phyloP scores from a whole-genome alignment of 2,113 vertebrate genomes.

The Gasterosteus aculeatus region DNA sequence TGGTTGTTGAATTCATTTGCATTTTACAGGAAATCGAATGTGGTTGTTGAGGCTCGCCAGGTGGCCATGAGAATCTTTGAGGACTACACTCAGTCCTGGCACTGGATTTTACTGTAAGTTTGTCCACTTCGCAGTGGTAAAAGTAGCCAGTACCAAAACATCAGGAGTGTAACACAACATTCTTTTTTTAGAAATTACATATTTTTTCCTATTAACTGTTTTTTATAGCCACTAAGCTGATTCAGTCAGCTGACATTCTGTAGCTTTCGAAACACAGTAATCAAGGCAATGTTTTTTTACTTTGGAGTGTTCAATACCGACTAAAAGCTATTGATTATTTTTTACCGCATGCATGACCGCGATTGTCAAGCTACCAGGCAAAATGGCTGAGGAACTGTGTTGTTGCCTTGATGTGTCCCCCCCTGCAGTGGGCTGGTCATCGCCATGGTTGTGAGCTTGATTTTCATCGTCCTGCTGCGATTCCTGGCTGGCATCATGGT shows the following conservation, averaged over 20 bases:
- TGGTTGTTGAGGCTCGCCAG: conserved; percentile 87
- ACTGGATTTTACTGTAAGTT: conserved; percentile 94
- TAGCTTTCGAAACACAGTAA: neutral
- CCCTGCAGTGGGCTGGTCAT: conserved; percentile 87
- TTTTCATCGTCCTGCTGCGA: conserved; percentile 91
- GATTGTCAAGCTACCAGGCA: neutral
- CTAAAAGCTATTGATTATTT: neutral
- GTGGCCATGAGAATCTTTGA: conserved; percentile 96
- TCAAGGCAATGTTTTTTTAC: neutral
- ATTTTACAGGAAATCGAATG: conserved; percentile 85
- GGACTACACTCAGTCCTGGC: conserved; percentile 95
- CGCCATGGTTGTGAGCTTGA: conserved; percentile 89
- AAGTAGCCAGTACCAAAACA: neutral
- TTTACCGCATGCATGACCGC: neutral
- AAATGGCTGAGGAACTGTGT: neutral
- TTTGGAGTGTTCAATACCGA: neutral
- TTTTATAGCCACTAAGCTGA: neutral
- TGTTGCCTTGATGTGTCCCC: conserved; percentile 9
- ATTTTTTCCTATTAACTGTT: neutral
- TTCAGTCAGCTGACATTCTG: neutral
- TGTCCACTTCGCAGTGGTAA: neutral
- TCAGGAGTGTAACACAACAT: neutral
- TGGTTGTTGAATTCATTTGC: neutral
- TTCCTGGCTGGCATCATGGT: conserved; percentile 92
- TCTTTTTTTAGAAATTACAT: neutral